Evolutionary conservation across 2,888 invertebrate genomes (phyloP), one percentile per base, ranked within the genome.

Genomic region (Charanyca ferruginea): DNA sequence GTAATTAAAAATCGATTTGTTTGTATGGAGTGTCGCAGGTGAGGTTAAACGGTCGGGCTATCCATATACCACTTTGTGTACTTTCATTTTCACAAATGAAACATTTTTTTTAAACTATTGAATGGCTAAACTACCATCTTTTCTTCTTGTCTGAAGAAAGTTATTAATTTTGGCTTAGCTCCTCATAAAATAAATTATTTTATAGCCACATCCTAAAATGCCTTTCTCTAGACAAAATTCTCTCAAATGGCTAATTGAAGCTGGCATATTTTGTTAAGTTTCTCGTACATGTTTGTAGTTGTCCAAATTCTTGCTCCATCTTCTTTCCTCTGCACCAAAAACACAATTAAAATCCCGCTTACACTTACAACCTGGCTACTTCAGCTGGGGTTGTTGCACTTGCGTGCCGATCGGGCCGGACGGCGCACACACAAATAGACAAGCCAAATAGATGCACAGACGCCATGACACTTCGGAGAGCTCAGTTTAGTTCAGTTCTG

Each of bases 341-440:
- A 38, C 16, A 3, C 23, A 11, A n/a, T 5, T 25, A 0, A 18
- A 58, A 58, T 73, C 71, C 71, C 22, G 23, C 11, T 54, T 16
- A 3, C 20, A 55, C 41, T 9, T 13, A 13, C 55, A 62, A 55
- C 23, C 41, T 76, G 80, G 78, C 7, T 55, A 72, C 69, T 44
- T 41, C 28, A 58, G 23, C n/a, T 70, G 83, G 76, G 83, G 81
- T 83, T 83, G 76, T 72, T 80, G 83, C 81, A 81, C 83, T 77
- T 67, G 47, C 71, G 55, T 55, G 53, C 59, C 66, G 52, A 49
- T 49, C 68, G 67, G n/a, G 70, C 63, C 62, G 51, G 18, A 49
- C 65, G 25, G 23, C 71, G 66, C 59, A 59, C 66, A 63, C 83
- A 70, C 78, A 83, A 85, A 85, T 86, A 85, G 84, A 76, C 70